Percentiles rank a stretch among this genome's conserved stretches.
Conservation (phyloP, 2,888 invertebrate species). For the Epistrophe eligans region DNA sequence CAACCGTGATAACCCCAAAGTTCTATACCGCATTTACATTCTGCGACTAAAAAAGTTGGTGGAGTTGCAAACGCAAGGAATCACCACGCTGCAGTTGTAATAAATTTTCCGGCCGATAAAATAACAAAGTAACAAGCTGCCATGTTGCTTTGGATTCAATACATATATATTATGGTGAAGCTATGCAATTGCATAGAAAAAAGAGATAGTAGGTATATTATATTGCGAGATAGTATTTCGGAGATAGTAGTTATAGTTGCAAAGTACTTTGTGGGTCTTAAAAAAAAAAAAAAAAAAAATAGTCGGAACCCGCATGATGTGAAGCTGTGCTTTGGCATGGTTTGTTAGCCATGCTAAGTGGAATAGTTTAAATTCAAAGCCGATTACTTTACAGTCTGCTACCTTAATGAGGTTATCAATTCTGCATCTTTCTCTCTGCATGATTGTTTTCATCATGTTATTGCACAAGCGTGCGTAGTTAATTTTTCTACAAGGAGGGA, state of each 20-base stretch:
- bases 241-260: constrained; percentile 11
- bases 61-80: neutral
- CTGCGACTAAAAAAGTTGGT: neutral
- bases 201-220: constrained; percentile 14
- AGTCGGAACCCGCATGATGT: constrained; percentile 40
- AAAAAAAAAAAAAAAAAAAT: neutral
- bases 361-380: constrained; percentile 61
- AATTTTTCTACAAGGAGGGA: neutral
- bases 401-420: constrained; percentile 68
- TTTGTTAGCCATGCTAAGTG: constrained; percentile 57
- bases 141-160: constrained; percentile 14
- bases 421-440: constrained; percentile 49
- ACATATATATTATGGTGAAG: neutral
- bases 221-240: constrained; percentile 42
- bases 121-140: constrained; percentile 61
- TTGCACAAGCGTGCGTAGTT: neutral
- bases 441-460: constrained; percentile 5
- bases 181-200: neutral
- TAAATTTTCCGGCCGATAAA: constrained; percentile 73
- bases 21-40: neutral
- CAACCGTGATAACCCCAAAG: neutral
- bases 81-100: constrained; percentile 62
- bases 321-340: constrained; percentile 36
- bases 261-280: constrained; percentile 28
- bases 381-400: constrained; percentile 45